Conservation (phyloP, 2,113 vertebrate genomes). For the Opisthocomus hoazin region DNA sequence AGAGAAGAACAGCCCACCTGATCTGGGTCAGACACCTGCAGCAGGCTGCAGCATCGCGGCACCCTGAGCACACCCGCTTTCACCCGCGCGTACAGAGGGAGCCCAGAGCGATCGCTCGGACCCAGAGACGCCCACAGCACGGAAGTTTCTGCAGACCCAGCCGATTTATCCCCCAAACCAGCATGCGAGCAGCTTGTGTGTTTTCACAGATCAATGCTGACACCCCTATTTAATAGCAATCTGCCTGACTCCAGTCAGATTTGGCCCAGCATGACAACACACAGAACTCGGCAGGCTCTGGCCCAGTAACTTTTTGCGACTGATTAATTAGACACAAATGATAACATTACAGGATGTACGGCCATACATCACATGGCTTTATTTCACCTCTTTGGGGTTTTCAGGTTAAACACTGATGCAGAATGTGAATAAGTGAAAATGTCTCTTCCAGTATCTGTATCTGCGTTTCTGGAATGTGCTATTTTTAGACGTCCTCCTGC, state of each 20-base stretch:
- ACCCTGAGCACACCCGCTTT: background rate
- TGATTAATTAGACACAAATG: background rate
- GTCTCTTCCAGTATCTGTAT: background rate
- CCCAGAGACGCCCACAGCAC: background rate
- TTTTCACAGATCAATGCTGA: background rate
- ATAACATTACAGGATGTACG: accelerated
- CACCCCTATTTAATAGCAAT: background rate
- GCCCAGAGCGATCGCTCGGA: accelerated
- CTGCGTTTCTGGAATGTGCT: background rate
- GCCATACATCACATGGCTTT: accelerated
- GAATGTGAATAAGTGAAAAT: background rate
- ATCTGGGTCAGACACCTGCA: accelerated
- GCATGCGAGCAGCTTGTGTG: accelerated
- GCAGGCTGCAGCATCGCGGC: accelerated
- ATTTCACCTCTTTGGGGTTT: background rate
- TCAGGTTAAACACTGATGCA: background rate
- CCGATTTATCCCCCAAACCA: background rate
- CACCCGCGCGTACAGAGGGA: background rate
- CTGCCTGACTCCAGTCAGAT: background rate
- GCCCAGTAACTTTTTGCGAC: background rate
- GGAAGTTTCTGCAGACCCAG: background rate
- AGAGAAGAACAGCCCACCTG: background rate
- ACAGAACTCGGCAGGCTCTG: background rate
- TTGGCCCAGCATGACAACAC: background rate
- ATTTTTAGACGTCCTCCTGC: constrained; percentile 17